Base-by-base conservation (phyloP, 2,888 invertebrate genomes). In the Limenitis arthemis region DNA sequence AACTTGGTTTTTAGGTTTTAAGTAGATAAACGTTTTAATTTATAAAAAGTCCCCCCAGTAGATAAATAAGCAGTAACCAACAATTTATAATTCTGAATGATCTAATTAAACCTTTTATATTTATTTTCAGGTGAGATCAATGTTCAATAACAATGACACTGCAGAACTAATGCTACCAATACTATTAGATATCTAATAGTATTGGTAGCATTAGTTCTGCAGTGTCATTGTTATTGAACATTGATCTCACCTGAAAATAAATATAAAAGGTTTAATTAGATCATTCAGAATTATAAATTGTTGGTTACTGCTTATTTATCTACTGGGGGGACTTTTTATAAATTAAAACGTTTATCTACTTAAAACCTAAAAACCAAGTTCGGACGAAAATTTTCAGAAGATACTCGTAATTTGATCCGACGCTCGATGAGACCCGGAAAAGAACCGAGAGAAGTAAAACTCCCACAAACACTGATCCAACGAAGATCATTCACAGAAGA, bases 131-230 rank as follows among this genome's bases (percentile, higher is more conserved):
- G 88, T 89, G 61, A 87, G 87, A 68, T 86, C 89, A 66, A 86
- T 89, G 82, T 88, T 90, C 66, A 87, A 86, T 56, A 84, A 87
- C 64, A 82, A 83, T 62, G 78, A 79, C 55, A 77, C 86, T 11
- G 76, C 88, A 57, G 87, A 89, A 49, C 73, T 91, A 31, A 85
- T 90, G 79, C 72, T 91, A 50, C 91, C 92, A 8, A 89, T 90
- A 56, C 86, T 90, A 53, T 81, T 88, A 61, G 91, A 91, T 88
- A 69, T 91, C 91, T 61, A 88, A 81, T 53, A 90, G 86, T 56
- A 90, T 89, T 8, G 92, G 91, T 50, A 91, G 72, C 79, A 90
- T 85, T 31, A 91, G 73, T 49, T 89, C 87, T 57, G 88, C 76
- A 11, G 86, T 77, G 55, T 79, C 78, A 62, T 83, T 82, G 64